Percentiles rank a stretch among this genome's conserved stretches.
Evolutionary conservation across 2,888 invertebrate genomes (phyloP).

Genomic region (Acanthoscelides obtectus): DNA sequence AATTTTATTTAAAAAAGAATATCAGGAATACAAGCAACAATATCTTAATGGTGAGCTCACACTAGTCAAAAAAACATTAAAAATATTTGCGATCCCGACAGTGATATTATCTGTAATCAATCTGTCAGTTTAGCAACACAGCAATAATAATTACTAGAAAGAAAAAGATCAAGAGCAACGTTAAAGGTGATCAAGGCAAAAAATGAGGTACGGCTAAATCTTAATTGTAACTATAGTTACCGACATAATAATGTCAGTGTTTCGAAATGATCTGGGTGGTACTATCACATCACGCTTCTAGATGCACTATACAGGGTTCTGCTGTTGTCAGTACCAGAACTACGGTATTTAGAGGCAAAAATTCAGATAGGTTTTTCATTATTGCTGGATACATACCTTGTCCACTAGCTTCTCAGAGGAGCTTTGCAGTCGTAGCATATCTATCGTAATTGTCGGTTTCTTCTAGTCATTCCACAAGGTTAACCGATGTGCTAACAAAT

Average conservation of each 20-base stretch:
- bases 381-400: too few relatives aligned
- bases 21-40: too few relatives aligned
- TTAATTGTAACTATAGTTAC: not conserved
- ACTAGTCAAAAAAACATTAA: not conserved
- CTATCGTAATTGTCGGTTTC: too few relatives aligned
- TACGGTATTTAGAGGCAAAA: too few relatives aligned
- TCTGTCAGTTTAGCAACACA: not conserved
- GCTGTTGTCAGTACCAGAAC: too few relatives aligned
- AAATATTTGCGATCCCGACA: not conserved
- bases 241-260: not conserved
- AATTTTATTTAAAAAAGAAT: too few relatives aligned
- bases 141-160: not conserved
- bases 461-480: too few relatives aligned
- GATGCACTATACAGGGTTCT: not conserved
- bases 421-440: too few relatives aligned
- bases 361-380: too few relatives aligned
- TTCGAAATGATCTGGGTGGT: not conserved
- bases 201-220: not conserved
- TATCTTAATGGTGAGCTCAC: too few relatives aligned
- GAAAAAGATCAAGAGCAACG: not conserved
- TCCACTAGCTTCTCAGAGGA: too few relatives aligned
- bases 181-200: not conserved
- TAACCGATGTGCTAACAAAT: too few relatives aligned
- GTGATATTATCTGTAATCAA: not conserved
- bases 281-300: not conserved